Evolutionary conservation across 2,113 vertebrate species (phyloP), one percentile per base, ranked within the genome.

Genomic region (Natator depressus): DNA sequence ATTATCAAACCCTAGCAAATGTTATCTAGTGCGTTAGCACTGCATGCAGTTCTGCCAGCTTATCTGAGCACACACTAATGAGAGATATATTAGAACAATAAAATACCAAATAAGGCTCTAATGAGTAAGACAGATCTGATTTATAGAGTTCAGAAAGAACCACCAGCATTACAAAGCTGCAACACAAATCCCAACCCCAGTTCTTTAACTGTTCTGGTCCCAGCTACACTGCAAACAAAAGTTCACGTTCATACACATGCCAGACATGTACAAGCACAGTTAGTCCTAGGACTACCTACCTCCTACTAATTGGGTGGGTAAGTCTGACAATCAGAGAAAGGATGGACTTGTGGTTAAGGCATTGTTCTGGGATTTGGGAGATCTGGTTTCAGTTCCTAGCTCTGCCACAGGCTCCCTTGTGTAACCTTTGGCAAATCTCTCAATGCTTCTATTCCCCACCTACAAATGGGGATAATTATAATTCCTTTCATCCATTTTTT

Each of bases 11-110:
- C 88, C 62, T 55, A 87, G 91, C 92, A 93, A 86, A 2, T 65
- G 81, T 94, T 95, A 95, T 90, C 94, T 93, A 27, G 50, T 2
- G 53, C 80, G 59, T 80, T 3, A 29, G 9, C 80, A 80, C 8
- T 55, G 10, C 78, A 76, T 27, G 3, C 24, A 72, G 9, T 10
- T 84, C 84, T 93, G 91, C 75, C 92, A 88, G 75, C 31, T 85
- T 6, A 50, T 5, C 87, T 9, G 65, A 89, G 42, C 2, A 35
- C 65, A n/a, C 53, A 2, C 19, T 81, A 59, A 89, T 38, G 69
- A n/a, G 59, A 84, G 62, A 76, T 6, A 57, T 1, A 51, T 65
- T n/a, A 38, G 5, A 85, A 89, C 24, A 80, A n/a, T 88, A 84
- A 5, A 80, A 46, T 14, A 76, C 69, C 75, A 65, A 54, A 22